phyloP scores from a whole-genome alignment of 2,113 vertebrate genomes.

The Condylura cristata region DNA sequence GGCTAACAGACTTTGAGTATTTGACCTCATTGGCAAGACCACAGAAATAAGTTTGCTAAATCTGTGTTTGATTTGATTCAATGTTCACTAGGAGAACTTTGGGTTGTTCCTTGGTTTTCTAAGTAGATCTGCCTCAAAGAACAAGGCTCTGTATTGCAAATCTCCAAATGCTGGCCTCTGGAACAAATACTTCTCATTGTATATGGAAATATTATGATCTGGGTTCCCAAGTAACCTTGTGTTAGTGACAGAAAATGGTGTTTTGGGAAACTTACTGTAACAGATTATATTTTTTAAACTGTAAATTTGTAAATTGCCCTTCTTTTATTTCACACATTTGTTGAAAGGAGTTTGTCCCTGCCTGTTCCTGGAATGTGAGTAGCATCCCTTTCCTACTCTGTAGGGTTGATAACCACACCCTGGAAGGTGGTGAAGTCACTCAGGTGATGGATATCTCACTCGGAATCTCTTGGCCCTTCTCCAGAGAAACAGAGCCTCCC shows the following conservation, averaged over 20 bases:
- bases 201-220: neutral
- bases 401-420: neutral
- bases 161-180: neutral
- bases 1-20: neutral
- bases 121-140: neutral
- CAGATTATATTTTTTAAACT: neutral
- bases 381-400: neutral
- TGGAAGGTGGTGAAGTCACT: neutral
- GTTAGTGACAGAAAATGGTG: neutral
- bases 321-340: constrained; percentile 5
- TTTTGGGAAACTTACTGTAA: neutral
- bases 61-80: neutral
- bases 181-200: neutral
- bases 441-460: neutral
- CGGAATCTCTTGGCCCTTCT: neutral
- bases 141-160: neutral
- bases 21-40: constrained; percentile 10
- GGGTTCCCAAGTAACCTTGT: neutral
- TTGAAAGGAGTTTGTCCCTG: neutral
- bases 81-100: constrained; percentile 1
- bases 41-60: neutral
- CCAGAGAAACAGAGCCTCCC: neutral
- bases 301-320: neutral
- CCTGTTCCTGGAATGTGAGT: neutral
- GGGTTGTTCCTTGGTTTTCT: constrained; percentile 32